Evolutionary conservation across 2,797 vertebrate species (phyloP).

Genomic region (Leptoclinus maculatus): DNA sequence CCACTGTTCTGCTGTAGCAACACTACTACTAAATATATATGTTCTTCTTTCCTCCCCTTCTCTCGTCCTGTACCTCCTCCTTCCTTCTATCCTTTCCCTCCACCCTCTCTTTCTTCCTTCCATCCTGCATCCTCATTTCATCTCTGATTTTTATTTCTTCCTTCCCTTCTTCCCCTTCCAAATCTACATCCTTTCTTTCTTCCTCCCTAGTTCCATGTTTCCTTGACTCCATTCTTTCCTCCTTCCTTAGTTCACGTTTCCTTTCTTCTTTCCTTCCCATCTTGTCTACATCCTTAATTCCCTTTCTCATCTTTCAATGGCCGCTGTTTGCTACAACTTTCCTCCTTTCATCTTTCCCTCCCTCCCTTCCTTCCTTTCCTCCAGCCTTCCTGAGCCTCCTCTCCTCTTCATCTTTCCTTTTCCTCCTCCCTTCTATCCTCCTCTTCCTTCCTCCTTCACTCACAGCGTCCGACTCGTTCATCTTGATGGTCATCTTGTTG

Average conservation of each 20-base stretch:
- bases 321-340: background rate
- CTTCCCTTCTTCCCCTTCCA: background rate
- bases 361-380: fast-evolving
- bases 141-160: too few species aligned
- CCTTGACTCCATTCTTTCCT: background rate
- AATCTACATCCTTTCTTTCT: background rate
- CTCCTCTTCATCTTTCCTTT: too few species aligned
- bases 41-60: background rate
- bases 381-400: too few species aligned
- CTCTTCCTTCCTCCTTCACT: slow-evolving; percentile 63
- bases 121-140: too few species aligned
- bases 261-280: too few species aligned
- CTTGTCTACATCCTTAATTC: background rate
- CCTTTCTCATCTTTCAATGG: background rate
- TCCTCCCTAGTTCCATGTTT: too few species aligned
- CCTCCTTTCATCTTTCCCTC: background rate
- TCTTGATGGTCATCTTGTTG: slow-evolving; percentile 99
- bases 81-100: background rate
- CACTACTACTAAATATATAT: too few species aligned
- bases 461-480: slow-evolving; percentile 99
- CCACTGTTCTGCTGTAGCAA: too few species aligned
- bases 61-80: background rate
- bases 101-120: too few species aligned
- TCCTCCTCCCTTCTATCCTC: too few species aligned
- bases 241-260: background rate